Evolutionary conservation across 2,797 vertebrate genomes (phyloP).

Genomic region (Gadopsis bispinosus): DNA sequence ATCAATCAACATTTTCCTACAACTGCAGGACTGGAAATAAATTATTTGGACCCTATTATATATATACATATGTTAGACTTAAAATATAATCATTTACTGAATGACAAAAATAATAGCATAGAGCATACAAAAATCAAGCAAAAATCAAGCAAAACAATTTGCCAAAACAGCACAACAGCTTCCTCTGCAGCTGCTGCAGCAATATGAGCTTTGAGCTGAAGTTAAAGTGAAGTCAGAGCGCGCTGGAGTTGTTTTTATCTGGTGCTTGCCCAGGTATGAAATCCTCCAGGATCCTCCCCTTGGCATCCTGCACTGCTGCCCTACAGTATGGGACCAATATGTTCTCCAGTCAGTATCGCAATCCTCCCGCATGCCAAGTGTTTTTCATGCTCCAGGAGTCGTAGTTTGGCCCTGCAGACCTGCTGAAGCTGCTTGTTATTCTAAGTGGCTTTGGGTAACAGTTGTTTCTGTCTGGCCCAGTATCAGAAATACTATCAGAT

Average conservation of each 20-base stretch:
- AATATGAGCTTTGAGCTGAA: slow-evolving; percentile 30
- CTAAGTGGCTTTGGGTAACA: slow-evolving; percentile 63
- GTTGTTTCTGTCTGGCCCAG: slow-evolving; percentile 70
- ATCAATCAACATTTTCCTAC: slow-evolving; percentile 28
- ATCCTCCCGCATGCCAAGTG: slow-evolving; percentile 51
- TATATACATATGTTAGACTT: neutral
- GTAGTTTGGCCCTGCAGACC: slow-evolving; percentile 52
- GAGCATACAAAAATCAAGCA: neutral
- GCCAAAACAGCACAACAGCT: neutral
- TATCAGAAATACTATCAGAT: slow-evolving; percentile 72
- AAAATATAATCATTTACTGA: neutral
- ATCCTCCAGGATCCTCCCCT: slow-evolving; percentile 40
- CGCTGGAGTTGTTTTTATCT: slow-evolving; percentile 51
- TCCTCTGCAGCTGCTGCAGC: slow-evolving; percentile 21
- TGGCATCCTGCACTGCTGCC: slow-evolving; percentile 47
- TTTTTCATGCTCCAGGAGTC: slow-evolving; percentile 58
- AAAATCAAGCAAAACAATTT: neutral
- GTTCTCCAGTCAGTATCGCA: slow-evolving; percentile 53
- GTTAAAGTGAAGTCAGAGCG: slow-evolving; percentile 32
- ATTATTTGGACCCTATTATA: neutral
- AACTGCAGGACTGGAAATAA: slow-evolving; percentile 1
- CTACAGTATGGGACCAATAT: slow-evolving; percentile 49
- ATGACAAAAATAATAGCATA: neutral
- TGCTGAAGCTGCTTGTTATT: slow-evolving; percentile 73
- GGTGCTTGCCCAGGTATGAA: slow-evolving; percentile 50